These are phyloP conservation scores for Hermaeophaga mercurialis DNA, from an alignment of 2,888 invertebrate species.

Conservation along the genomic window DNA sequence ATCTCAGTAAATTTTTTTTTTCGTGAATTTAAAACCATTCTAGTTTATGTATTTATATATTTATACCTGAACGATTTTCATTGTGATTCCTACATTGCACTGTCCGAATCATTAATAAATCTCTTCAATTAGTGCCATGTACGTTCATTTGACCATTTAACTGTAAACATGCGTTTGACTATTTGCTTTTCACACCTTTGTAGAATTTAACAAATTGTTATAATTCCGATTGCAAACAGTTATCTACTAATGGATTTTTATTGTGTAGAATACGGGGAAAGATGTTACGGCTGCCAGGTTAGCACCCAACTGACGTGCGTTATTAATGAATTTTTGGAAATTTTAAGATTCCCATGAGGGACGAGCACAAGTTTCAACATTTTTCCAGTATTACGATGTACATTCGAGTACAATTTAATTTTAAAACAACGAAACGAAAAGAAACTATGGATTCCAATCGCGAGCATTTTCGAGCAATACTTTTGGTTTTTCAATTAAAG, in stretches of 20 bases:
- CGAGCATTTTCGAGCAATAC: too few species aligned
- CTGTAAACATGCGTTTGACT: slow-evolving; percentile 31
- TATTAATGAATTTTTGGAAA: slow-evolving; percentile 34
- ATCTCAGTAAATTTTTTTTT: too few species aligned
- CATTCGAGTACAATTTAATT: too few species aligned
- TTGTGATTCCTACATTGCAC: background rate
- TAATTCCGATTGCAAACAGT: slow-evolving; percentile 32
- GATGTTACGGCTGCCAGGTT: slow-evolving; percentile 33
- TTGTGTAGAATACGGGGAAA: slow-evolving; percentile 31
- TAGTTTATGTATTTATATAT: too few species aligned
- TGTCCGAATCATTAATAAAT: too few species aligned
- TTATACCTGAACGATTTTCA: background rate
- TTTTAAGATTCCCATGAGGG: slow-evolving; percentile 21
- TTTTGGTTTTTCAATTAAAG: too few species aligned
- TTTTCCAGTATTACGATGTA: too few species aligned
- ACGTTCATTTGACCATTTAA: slow-evolving; percentile 23
- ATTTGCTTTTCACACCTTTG: slow-evolving; percentile 31
- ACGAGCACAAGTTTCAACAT: too few species aligned
- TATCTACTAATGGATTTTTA: slow-evolving; percentile 40
- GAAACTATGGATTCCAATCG: too few species aligned
- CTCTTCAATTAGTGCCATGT: slow-evolving; percentile 6
- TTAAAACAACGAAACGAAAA: too few species aligned
- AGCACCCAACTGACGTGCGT: slow-evolving; percentile 25
- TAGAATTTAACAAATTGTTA: slow-evolving; percentile 34
- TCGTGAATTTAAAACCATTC: too few species aligned